A percentile compares a stretch with the other conserved stretches of the same genome.
Conservation (phyloP, 2,113 vertebrate genomes). For the Gymnorhina tibicen region DNA sequence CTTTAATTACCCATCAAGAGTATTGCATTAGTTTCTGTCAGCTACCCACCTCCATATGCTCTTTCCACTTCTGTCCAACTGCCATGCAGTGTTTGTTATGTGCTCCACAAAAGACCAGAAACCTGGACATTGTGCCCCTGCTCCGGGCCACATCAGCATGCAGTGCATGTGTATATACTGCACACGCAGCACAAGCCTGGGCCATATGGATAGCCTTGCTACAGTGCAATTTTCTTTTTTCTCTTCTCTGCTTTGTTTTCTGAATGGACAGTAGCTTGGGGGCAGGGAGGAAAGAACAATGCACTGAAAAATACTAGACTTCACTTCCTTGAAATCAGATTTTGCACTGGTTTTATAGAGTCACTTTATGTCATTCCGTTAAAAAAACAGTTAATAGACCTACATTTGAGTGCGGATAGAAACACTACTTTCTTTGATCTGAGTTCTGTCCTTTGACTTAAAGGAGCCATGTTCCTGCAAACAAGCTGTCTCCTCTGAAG, state of each 20-base stretch:
- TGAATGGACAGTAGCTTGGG: not conserved
- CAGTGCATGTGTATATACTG: not conserved
- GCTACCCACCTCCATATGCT: not conserved
- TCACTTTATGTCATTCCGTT: not conserved
- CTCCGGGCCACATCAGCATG: not conserved
- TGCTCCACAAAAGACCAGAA: not conserved
- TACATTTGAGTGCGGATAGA: not conserved
- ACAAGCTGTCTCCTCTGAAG: not conserved
- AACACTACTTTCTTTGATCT: not conserved
- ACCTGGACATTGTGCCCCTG: not conserved
- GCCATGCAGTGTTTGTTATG: not conserved
- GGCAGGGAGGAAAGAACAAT: not conserved
- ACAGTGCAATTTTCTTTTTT: not conserved
- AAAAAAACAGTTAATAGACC: not conserved
- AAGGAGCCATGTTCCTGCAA: not conserved
- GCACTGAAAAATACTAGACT: not conserved
- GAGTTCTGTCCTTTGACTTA: not conserved
- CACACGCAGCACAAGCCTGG: not conserved
- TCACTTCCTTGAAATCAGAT: not conserved
- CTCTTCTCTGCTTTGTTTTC: not conserved
- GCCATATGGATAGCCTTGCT: not conserved
- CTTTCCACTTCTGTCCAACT: not conserved
- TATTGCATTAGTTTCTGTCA: not conserved
- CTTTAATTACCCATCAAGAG: not conserved
- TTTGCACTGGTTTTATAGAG: not conserved